Evolutionary conservation across 2,113 vertebrate species (phyloP).

Genomic region (Leptosomus discolor): DNA sequence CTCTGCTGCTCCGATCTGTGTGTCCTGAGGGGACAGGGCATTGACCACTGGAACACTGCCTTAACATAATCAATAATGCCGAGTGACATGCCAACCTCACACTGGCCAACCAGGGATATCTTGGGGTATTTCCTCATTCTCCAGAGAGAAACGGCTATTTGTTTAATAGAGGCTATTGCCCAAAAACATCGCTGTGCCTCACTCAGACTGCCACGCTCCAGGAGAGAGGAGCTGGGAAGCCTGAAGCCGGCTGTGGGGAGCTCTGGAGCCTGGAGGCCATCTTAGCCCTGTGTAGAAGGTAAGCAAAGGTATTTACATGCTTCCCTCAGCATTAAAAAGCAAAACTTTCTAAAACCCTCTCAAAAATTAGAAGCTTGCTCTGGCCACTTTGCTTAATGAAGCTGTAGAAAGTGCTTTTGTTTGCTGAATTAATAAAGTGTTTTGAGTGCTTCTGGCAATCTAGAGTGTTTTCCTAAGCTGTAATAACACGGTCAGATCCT

Average conservation of each 20-base stretch:
- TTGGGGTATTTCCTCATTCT: constrained; percentile 57
- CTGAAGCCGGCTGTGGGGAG: not conserved
- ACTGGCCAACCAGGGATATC: constrained; percentile 11
- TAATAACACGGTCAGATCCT: not conserved
- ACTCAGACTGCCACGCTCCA: not conserved
- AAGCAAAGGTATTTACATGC: not conserved
- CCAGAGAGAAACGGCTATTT: constrained; percentile 1
- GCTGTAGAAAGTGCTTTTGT: not conserved
- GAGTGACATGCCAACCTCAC: not conserved
- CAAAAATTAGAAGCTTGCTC: not conserved
- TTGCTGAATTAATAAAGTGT: not conserved
- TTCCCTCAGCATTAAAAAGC: not conserved
- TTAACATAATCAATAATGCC: not conserved
- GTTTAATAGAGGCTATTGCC: not conserved
- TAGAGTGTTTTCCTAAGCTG: not conserved
- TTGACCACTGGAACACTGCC: constrained; percentile 66
- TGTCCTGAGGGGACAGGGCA: not conserved
- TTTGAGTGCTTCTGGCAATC: constrained; percentile 3
- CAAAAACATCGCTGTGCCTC: not conserved
- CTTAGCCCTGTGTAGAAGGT: not conserved
- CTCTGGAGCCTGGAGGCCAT: not conserved
- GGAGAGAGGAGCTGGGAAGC: not conserved
- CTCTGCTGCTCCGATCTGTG: accelerated
- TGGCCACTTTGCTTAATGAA: not conserved
- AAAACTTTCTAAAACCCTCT: not conserved